Conservation (phyloP, 2,888 invertebrate genomes). For the Cheilosia scutellata region DNA sequence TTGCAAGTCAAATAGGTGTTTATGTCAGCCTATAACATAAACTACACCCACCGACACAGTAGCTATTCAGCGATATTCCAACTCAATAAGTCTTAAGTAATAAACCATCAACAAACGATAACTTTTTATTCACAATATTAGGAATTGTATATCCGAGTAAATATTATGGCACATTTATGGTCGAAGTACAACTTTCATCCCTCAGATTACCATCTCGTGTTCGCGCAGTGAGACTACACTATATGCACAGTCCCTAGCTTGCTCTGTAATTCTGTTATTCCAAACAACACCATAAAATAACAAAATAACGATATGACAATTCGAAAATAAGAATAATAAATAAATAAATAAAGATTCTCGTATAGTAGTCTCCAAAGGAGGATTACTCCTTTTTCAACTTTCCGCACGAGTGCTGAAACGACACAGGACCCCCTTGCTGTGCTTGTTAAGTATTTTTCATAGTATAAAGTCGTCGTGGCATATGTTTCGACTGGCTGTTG, state of each 20-base stretch:
- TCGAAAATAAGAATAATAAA: constrained; percentile 68
- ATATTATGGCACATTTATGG: constrained; percentile 28
- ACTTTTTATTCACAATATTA: not conserved
- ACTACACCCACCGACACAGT: no score
- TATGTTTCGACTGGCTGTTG: constrained; percentile 40
- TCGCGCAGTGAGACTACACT: not conserved
- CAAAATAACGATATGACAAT: constrained; percentile 64
- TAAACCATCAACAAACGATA: not conserved
- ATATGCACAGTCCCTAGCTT: not conserved
- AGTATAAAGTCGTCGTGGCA: constrained; percentile 13
- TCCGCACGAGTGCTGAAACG: constrained; percentile 51
- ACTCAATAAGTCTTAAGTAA: not conserved
- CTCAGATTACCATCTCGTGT: not conserved
- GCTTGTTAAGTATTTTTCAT: constrained; percentile 10
- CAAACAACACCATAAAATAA: constrained; percentile 54
- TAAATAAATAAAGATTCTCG: constrained; percentile 41
- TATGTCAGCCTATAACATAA: no score
- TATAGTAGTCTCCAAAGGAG: constrained; percentile 26
- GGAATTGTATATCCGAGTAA: not conserved
- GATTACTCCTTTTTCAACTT: constrained; percentile 41
- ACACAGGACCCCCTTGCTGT: constrained; percentile 19
- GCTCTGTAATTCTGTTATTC: constrained; percentile 11
- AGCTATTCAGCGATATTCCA: no score
- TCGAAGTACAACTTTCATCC: constrained; percentile 14
- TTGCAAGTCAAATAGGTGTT: no score